Evolutionary conservation across 1,140 invertebrate genomes (phyloP), one percentile per base, ranked within the genome.

Genomic region (Manduca sexta): DNA sequence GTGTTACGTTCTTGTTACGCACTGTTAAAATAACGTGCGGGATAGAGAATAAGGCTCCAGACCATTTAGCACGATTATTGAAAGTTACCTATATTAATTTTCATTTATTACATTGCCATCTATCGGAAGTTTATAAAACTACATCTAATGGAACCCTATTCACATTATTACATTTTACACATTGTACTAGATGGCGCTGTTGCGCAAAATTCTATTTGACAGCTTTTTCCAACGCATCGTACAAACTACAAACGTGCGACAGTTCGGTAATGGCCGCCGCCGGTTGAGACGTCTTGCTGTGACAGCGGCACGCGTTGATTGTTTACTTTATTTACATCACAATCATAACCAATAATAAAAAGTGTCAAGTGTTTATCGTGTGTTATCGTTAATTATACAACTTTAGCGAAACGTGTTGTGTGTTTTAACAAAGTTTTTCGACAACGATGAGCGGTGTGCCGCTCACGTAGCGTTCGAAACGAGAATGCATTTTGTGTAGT

Each of bases 241-340:
- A 26, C 21, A 1, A 3, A 26, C 21, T 26, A 33, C 13, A 10
- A 33, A 33, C 11, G 31, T 33, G 39, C 63, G 56, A 70, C 77
- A 84, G 81, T 84, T 74, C 64, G 71, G 74, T 81, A 84, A 84
- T 84, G 81, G 81, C 81, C 65, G 78, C 81, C 69, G 56, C 38
- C 60, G 66, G 78, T 69, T 56, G 64, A 56, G 52, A 70, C 42
- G 49, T 41, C 52, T 55, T 48, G 47, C 46, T 60, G 57, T 68
- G 45, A 59, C 58, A 62, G 45, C 46, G 38, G 57, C 52, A 45
- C 58, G 51, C 51, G 62, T 70, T 69, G 53, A 74, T 78, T 84
- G 75, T 84, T 84, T 84, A 84, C 77, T 61, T 81, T 79, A 72
- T 75, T 79, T 74, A 73, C 71, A 71, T 74, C 60, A 60, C 57